phyloP scores from a whole-genome alignment of 2,888 invertebrate species.

The Azorinus chamasolen region DNA sequence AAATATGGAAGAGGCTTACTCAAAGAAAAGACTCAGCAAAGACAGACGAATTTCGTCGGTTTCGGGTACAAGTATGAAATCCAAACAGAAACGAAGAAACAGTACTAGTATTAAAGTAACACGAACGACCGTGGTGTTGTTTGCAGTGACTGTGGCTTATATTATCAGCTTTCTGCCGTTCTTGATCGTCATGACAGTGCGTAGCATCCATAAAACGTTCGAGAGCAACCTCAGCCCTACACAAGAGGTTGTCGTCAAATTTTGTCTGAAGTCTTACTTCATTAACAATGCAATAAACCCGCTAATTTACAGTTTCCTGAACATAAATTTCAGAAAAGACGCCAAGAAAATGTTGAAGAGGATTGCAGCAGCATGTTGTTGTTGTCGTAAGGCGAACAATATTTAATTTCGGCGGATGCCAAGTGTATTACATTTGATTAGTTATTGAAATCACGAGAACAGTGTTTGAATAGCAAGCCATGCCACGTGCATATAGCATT shows the following conservation, averaged over 20 bases:
- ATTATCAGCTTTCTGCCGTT: slow-evolving; percentile 81
- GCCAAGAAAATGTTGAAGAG: slow-evolving; percentile 69
- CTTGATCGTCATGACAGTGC: slow-evolving; percentile 78
- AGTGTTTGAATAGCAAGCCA: too few species aligned
- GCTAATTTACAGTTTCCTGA: slow-evolving; percentile 81
- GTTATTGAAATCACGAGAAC: too few species aligned
- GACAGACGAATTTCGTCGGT: slow-evolving; percentile 62
- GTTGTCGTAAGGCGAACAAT: slow-evolving; percentile 40
- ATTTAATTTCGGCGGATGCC: too few species aligned
- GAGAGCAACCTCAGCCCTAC: slow-evolving; percentile 73
- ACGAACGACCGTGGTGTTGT: slow-evolving; percentile 79
- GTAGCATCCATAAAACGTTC: slow-evolving; percentile 78
- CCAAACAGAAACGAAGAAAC: slow-evolving; percentile 40
- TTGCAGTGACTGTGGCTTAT: slow-evolving; percentile 80
- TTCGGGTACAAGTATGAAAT: slow-evolving; percentile 45
- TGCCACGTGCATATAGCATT: too few species aligned
- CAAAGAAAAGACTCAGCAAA: slow-evolving; percentile 51
- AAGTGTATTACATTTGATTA: too few species aligned
- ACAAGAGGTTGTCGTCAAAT: slow-evolving; percentile 80
- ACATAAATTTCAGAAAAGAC: slow-evolving; percentile 79
- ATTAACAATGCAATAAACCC: slow-evolving; percentile 84
- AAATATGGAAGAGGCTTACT: slow-evolving; percentile 48
- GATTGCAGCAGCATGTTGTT: slow-evolving; percentile 64
- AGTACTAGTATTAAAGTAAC: slow-evolving; percentile 72
- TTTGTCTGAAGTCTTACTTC: slow-evolving; percentile 81